Evolutionary conservation across 37 sponge, comb jelly and placozoan genomes (phyloP).

Genomic region (Aphrocallistes beatrix): DNA sequence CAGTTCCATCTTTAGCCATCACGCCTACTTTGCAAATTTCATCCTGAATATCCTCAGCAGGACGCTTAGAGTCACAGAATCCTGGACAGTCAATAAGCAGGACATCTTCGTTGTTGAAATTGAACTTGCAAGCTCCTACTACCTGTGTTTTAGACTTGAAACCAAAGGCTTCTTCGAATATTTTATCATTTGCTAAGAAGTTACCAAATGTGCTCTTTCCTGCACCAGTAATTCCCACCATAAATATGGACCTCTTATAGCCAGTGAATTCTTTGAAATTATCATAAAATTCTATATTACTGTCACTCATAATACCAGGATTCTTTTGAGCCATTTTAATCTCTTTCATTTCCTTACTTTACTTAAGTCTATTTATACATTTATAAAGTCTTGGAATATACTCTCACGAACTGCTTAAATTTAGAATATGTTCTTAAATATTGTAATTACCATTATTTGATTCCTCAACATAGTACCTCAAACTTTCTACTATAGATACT

Average conservation of each 20-base stretch:
- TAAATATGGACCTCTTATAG: background rate
- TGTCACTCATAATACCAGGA: no score
- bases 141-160: background rate
- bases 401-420: no score
- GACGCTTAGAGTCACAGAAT: slow-evolving; percentile 16
- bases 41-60: slow-evolving; percentile 17
- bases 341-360: no score
- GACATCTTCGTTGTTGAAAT: background rate
- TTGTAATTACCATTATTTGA: no score
- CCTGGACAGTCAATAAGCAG: background rate
- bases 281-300: background rate
- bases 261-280: background rate
- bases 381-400: no score
- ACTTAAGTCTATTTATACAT: no score
- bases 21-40: slow-evolving; percentile 8
- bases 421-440: no score
- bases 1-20: slow-evolving; percentile 15
- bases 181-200: background rate
- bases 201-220: slow-evolving; percentile 4
- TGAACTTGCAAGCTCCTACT: slow-evolving; percentile 4
- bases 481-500: no score
- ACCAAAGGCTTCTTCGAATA: background rate
- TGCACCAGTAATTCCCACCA: slow-evolving; percentile 11
- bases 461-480: no score
- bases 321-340: no score